Conservation (phyloP, 2,888 invertebrate species). For the Noctua fimbriata region DNA sequence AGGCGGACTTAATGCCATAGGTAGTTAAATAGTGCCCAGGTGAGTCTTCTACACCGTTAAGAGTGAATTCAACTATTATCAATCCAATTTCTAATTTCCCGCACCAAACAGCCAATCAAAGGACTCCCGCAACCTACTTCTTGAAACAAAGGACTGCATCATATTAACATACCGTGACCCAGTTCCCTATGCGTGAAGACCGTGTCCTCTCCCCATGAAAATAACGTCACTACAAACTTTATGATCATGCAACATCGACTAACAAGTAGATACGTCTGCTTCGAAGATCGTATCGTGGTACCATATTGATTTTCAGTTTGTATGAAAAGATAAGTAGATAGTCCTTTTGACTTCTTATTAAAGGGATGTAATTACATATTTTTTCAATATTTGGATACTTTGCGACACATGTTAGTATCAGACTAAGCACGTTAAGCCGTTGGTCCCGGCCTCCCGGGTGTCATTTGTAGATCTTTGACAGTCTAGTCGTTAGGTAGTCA, state of each 20-base stretch:
- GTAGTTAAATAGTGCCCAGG: neutral
- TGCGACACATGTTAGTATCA: too few species aligned
- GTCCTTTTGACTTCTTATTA: neutral
- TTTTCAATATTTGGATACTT: neutral
- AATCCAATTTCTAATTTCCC: neutral
- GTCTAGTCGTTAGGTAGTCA: too few species aligned
- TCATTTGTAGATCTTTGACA: too few species aligned
- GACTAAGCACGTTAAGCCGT: too few species aligned
- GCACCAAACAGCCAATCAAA: constrained; percentile 12
- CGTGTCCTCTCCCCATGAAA: constrained; percentile 45
- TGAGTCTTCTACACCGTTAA: neutral
- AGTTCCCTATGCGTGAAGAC: constrained; percentile 45
- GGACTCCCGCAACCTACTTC: constrained; percentile 16
- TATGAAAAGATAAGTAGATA: constrained; percentile 35
- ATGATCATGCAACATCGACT: constrained; percentile 56
- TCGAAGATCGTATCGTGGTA: constrained; percentile 48
- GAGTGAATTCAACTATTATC: neutral
- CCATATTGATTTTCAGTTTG: constrained; percentile 49
- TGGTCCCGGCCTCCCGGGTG: too few species aligned
- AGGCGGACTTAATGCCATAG: too few species aligned
- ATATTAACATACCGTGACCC: constrained; percentile 47
- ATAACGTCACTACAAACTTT: constrained; percentile 54
- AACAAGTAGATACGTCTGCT: constrained; percentile 45
- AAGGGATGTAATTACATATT: neutral
- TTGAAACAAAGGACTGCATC: constrained; percentile 44